These are phyloP conservation scores for Neodiprion lecontei DNA, from an alignment of 1,140 invertebrate genomes.

Conservation along the genomic window DNA sequence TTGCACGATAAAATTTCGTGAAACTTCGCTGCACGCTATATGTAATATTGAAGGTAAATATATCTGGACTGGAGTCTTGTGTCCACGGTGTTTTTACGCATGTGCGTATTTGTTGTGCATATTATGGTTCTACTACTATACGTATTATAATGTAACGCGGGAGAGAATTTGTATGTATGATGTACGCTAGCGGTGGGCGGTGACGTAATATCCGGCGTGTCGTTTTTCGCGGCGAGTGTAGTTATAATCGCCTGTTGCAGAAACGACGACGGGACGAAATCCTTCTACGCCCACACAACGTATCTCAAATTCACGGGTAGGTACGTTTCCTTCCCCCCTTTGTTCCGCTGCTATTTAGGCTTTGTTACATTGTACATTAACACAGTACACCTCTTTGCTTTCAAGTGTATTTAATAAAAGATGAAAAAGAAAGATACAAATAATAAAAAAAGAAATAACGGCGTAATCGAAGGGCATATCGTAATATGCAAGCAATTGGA, in stretches of 20 bases:
- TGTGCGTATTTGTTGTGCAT: no score
- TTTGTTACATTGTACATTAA: background rate
- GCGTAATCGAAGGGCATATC: no score
- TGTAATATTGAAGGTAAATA: no score
- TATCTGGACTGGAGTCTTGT: no score
- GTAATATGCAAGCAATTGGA: no score
- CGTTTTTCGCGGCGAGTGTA: slow-evolving; percentile 44
- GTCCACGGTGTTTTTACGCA: no score
- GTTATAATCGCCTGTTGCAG: slow-evolving; percentile 31
- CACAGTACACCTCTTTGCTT: background rate
- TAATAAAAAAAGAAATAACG: background rate
- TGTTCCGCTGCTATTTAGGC: no score
- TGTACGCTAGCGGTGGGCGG: background rate
- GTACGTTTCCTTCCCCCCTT: no score
- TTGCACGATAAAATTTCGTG: no score
- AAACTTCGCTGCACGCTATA: no score
- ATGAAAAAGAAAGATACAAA: background rate
- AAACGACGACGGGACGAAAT: slow-evolving; percentile 12
- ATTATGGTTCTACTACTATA: background rate
- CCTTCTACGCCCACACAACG: background rate
- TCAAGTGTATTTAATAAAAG: background rate
- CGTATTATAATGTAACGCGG: background rate
- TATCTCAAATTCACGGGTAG: background rate
- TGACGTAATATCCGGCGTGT: slow-evolving; percentile 51
- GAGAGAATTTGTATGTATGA: background rate